Conservation (phyloP, 2,888 invertebrate species). For the Drosophila affinis region DNA sequence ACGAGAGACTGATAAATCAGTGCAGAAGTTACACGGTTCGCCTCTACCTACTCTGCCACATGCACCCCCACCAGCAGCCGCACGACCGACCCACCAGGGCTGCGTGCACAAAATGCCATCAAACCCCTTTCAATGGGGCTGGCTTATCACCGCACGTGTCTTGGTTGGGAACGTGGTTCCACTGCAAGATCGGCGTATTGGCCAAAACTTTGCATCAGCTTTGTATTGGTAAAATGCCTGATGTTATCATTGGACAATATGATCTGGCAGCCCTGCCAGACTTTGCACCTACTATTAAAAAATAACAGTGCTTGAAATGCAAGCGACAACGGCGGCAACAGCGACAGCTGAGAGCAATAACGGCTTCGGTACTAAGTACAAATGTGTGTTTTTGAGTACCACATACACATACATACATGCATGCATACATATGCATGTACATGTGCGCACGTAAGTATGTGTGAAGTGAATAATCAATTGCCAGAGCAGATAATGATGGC, state of each 20-base stretch:
- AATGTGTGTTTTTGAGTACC: conserved; percentile 5
- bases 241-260: conserved; percentile 3
- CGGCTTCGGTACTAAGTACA: conserved; percentile 17
- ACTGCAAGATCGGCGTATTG: neutral
- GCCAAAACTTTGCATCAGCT: neutral
- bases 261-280: conserved; percentile 9
- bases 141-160: conserved; percentile 14
- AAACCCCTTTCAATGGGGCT: neutral
- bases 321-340: conserved; percentile 17
- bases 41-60: conserved; percentile 8
- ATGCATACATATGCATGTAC: conserved; percentile 22
- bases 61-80: neutral
- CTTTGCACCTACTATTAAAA: conserved; percentile 18
- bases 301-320: conserved; percentile 25
- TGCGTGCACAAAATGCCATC: conserved; percentile 3
- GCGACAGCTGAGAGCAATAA: conserved; percentile 20
- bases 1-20: conserved; percentile 21
- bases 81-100: conserved; percentile 13
- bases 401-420: conserved; percentile 11
- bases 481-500: conserved; percentile 47
- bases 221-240: neutral
- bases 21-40: conserved; percentile 21
- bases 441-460: conserved; percentile 44
- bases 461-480: conserved; percentile 72
- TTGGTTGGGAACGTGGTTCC: neutral